These are phyloP conservation scores for Tinea trinotella DNA, from an alignment of 2,888 invertebrate species.

Conservation along the genomic window DNA sequence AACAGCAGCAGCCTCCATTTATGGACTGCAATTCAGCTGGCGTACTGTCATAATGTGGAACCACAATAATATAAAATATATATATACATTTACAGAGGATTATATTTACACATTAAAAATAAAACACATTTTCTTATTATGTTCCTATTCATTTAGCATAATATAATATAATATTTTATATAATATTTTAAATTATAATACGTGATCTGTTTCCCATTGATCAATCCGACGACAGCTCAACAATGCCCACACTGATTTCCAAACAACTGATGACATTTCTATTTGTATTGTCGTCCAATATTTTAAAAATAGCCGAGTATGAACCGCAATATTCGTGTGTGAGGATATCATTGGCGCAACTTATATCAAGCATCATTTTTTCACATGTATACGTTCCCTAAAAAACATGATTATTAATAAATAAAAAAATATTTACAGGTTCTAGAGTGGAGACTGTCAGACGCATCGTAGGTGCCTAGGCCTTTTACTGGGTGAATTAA, in stretches of 20 bases:
- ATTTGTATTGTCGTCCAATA: neutral
- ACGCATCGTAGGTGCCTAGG: too few relatives aligned
- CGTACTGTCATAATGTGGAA: too few relatives aligned
- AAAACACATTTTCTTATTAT: neutral
- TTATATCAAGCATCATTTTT: slow-evolving; percentile 32
- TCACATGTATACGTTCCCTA: slow-evolving; percentile 33
- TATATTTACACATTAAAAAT: too few relatives aligned
- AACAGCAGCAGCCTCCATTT: too few relatives aligned
- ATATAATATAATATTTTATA: neutral
- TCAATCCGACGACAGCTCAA: neutral
- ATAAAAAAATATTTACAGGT: too few relatives aligned
- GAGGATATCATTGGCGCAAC: slow-evolving; percentile 32
- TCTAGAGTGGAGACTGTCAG: too few relatives aligned
- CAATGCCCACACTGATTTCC: neutral
- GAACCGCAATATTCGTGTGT: slow-evolving; percentile 37
- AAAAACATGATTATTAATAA: slow-evolving; percentile 23
- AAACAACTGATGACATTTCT: neutral
- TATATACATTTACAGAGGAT: too few relatives aligned
- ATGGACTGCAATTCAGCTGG: too few relatives aligned
- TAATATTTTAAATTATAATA: neutral
- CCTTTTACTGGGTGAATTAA: too few relatives aligned
- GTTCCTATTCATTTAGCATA: slow-evolving; percentile 4
- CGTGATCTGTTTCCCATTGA: neutral
- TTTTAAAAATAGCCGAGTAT: neutral
- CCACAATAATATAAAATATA: too few relatives aligned